Conservation (phyloP, 2,888 invertebrate species). For the Spisula solida region DNA sequence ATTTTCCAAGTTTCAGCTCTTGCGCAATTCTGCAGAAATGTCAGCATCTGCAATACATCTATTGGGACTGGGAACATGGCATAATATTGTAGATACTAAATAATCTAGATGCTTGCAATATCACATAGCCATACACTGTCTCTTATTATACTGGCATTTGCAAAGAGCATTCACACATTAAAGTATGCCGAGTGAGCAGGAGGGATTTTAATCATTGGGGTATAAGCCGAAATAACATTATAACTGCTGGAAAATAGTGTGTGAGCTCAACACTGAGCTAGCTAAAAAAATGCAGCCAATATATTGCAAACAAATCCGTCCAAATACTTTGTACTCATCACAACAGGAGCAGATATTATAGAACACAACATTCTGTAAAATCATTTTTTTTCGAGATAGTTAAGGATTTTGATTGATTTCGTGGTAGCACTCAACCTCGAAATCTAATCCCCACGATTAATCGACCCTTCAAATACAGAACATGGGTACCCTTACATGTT, state of each 20-base stretch:
- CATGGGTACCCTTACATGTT: too few relatives aligned
- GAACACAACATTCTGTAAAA: too few relatives aligned
- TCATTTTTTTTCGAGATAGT: too few relatives aligned
- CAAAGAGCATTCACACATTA: slow-evolving; percentile 17
- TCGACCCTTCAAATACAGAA: too few relatives aligned
- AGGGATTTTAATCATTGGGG: not conserved
- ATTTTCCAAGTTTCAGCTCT: slow-evolving; percentile 35
- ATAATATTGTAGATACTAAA: slow-evolving; percentile 23
- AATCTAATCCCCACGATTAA: too few relatives aligned
- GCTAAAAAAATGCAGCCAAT: not conserved
- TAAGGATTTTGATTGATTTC: too few relatives aligned
- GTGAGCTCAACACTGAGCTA: not conserved
- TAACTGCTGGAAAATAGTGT: not conserved
- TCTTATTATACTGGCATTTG: not conserved
- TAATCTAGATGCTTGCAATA: slow-evolving; percentile 2
- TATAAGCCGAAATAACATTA: not conserved
- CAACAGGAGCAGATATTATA: not conserved
- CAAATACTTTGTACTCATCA: not conserved
- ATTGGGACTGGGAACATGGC: slow-evolving; percentile 6
- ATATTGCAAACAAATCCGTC: not conserved
- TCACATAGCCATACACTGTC: not conserved
- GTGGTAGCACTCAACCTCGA: too few relatives aligned
- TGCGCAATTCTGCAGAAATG: slow-evolving; percentile 37
- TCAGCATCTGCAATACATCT: slow-evolving; percentile 24
- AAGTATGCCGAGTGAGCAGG: not conserved